Evolutionary conservation across 2,888 invertebrate species (phyloP).

Genomic region (Stenodera caucasica): DNA sequence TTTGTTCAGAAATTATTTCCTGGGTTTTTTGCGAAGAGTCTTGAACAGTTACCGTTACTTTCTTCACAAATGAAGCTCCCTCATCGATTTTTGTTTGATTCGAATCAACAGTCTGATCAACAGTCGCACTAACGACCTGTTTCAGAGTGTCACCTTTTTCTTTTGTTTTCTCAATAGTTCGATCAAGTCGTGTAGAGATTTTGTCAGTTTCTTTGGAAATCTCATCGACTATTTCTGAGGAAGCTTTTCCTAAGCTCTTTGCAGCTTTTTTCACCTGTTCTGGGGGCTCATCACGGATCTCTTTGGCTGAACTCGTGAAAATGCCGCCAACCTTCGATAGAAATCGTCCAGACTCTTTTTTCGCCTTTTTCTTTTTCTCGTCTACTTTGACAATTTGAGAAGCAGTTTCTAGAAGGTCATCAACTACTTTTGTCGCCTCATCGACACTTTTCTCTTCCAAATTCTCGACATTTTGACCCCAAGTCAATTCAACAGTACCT

Average conservation of each 20-base stretch:
- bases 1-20: not conserved
- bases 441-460: constrained; percentile 29
- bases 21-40: not conserved
- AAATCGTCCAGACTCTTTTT: constrained; percentile 28
- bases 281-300: constrained; percentile 10
- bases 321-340: constrained; percentile 30
- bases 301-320: constrained; percentile 27
- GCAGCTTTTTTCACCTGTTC: not conserved
- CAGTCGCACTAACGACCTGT: constrained; percentile 10
- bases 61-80: not conserved
- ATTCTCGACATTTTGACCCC: constrained; percentile 4
- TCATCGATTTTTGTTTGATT: constrained; percentile 5
- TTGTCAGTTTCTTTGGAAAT: constrained; percentile 34
- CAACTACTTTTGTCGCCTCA: constrained; percentile 27
- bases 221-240: constrained; percentile 42
- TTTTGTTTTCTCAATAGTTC: constrained; percentile 13
- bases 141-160: not conserved
- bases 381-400: constrained; percentile 21
- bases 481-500: not conserved
- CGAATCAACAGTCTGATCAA: constrained; percentile 1
- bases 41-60: not conserved
- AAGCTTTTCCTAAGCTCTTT: constrained; percentile 31
- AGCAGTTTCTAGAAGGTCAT: constrained; percentile 19
- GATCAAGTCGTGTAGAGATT: constrained; percentile 28
- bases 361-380: constrained; percentile 31